Evolutionary conservation across 2,113 vertebrate genomes (phyloP).

Genomic region (Columba janthina): DNA sequence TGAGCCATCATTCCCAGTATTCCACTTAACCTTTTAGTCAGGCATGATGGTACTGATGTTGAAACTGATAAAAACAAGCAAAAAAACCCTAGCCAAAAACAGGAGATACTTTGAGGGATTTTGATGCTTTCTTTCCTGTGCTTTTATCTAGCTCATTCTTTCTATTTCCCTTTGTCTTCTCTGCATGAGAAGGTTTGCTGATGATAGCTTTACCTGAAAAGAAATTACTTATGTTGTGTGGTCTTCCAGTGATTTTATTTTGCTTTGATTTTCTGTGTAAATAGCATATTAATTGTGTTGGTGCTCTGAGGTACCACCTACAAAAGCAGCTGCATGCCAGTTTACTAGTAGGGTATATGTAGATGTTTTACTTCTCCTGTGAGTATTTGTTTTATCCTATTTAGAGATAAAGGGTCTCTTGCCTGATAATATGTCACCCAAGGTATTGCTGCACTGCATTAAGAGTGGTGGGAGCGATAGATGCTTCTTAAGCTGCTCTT

Average conservation of each 20-base stretch:
- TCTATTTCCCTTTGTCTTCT: slow-evolving; percentile 42
- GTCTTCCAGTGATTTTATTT: not conserved
- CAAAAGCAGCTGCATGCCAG: not conserved
- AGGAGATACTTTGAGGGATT: slow-evolving; percentile 93
- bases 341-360: not conserved
- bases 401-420: slow-evolving; percentile 85
- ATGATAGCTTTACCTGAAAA: not conserved
- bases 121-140: slow-evolving; percentile 71
- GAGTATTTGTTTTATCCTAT: slow-evolving; percentile 79
- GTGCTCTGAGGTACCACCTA: not conserved
- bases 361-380: slow-evolving; percentile 43
- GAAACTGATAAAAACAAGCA: slow-evolving; percentile 50
- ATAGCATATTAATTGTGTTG: not conserved
- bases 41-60: not conserved
- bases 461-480: slow-evolving; percentile 88
- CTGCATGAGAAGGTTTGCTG: slow-evolving; percentile 9
- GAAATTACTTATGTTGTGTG: not conserved
- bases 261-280: not conserved
- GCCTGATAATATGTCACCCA: slow-evolving; percentile 71
- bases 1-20: not conserved
- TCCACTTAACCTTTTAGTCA: not conserved
- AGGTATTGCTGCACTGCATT: slow-evolving; percentile 86
- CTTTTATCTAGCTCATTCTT: slow-evolving; percentile 57
- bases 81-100: slow-evolving; percentile 69
- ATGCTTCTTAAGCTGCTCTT: slow-evolving; percentile 91